Base-by-base conservation (phyloP, 2,888 invertebrate genomes). In the Drosophila neotestacea region DNA sequence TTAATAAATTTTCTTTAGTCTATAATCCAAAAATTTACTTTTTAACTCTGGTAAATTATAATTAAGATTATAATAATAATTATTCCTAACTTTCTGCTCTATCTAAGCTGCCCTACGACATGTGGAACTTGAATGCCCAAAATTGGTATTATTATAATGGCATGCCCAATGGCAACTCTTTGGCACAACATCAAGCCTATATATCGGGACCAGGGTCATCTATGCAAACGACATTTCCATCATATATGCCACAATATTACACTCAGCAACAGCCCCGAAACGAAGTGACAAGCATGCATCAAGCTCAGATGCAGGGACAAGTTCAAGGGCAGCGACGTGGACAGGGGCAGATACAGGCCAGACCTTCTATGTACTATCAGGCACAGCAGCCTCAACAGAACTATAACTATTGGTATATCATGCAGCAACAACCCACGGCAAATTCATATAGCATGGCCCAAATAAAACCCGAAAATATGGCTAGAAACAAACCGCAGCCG, bases 381-480 rank as follows among this genome's bases (percentile, higher is more conserved):
- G 32, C 44, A 0, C 46, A 56, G n/a, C 65, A 48, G 7, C 46
- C 22, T 1, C 13, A n/a, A 5, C 64, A 6, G 1, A 36, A 10
- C 51, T 47, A 42, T 22, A 64, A 44, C 47, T 64, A 46, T 46
- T 66, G 44, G 56, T 51, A 72, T 59, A 28, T 27, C 22, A 36
- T 30, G 28, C 41, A 42, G 0, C 70, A 64, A 10, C 16, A 46
- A 4, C 7, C 54, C 13, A 11, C 1, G 4, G 16, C 16, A 16
- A 48, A 16, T 11, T 10, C 47, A 10, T 48, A 16, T 16, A 16
- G 4, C 11, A 10, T 48, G 16, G 10, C 34, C 3, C 48, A 48
- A 48, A 16, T 34, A 4, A 32, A 32, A 16, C 48, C 16, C 10
- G 32, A 3, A 10, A 13, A 13, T 16, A 2, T 16, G 16, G 32